Conservation (phyloP, 35 echinoderm and acorn worm species). For the Acanthaster planci region DNA sequence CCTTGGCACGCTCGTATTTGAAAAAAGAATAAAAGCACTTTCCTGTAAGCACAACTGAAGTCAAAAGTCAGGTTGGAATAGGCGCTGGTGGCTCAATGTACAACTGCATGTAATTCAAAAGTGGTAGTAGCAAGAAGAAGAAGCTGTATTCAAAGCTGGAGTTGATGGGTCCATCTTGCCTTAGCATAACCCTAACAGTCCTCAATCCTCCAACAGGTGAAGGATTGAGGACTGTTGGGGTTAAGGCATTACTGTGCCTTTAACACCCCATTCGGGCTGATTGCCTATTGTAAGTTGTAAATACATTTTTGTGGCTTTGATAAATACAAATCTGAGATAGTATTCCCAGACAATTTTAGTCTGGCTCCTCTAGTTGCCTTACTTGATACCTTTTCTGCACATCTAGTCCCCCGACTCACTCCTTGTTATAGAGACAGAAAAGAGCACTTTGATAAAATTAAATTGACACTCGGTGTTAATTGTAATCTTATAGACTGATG, state of each 20-base stretch:
- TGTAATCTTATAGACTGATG: constrained; percentile 1
- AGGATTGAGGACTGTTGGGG: no score
- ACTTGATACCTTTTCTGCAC: constrained; percentile 23
- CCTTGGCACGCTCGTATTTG: no score
- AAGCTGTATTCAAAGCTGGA: no score
- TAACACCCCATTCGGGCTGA: neutral
- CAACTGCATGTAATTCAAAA: no score
- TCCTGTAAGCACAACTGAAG: no score
- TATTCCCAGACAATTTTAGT: constrained; percentile 22
- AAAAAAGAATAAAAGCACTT: no score
- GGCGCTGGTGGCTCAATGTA: no score
- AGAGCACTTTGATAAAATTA: constrained; percentile 19
- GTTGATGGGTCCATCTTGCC: no score
- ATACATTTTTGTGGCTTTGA: constrained; percentile 30
- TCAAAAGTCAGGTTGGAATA: no score
- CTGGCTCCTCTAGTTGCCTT: constrained; percentile 32
- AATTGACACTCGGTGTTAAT: constrained; percentile 17
- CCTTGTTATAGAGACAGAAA: constrained; percentile 9
- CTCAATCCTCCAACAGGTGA: no score
- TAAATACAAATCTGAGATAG: constrained; percentile 14
- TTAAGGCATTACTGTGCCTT: constrained; percentile 4
- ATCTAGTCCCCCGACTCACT: constrained; percentile 27
- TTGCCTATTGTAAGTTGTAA: constrained; percentile 14
- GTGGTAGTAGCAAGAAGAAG: no score
- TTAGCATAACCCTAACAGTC: neutral